Base-by-base conservation (phyloP, 2,888 invertebrate genomes). In the Andrena marginata region DNA sequence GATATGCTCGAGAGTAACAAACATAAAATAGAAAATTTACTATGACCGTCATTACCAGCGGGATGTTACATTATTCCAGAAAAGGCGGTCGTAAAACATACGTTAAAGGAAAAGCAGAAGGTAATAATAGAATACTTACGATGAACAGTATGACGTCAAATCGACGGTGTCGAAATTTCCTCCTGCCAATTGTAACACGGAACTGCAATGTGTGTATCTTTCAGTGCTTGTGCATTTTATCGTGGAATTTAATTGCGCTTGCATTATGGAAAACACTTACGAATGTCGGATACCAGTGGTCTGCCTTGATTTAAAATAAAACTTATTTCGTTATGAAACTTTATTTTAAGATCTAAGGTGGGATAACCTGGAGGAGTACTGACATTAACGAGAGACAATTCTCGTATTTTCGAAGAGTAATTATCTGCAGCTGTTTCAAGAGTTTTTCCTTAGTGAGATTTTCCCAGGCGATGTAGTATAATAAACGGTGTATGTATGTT, bases 121-220 rank as follows among this genome's bases (percentile, higher is more conserved):
- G 29, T 42, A 70, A 13, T n/a, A 71, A 72, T 42, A 10, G 23
- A 56, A 54, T 72, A 71, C 8, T 70, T 70, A 60, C 31, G n/a
- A 71, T 49, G 29, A 71, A 71, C 59, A 60, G n/a, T 60, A 16
- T 71, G 63, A 76, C 72, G 62, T 76, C 71, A 54, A 10, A 56
- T 71, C 16, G 63, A 26, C 51, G n/a, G 5, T 71, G 35, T 62
- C 20, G 76, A 76, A 71, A 76, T 71, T 42, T 42, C 71, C 33
- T 49, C 20, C 31, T 6, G 51, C 29, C 29, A 54, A 23, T 23
- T 23, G 7, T 16, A 70, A 63, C 29, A 10, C 71, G 71, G 23
- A 76, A 54, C 71, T 10, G 35, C 10, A 10, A 42, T 4, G 10
- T 54, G 6, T 23, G 13, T n/a, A n/a, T 42, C 42, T 49, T 42